Base-by-base conservation (phyloP, 2,113 vertebrate species). In the Riparia riparia region DNA sequence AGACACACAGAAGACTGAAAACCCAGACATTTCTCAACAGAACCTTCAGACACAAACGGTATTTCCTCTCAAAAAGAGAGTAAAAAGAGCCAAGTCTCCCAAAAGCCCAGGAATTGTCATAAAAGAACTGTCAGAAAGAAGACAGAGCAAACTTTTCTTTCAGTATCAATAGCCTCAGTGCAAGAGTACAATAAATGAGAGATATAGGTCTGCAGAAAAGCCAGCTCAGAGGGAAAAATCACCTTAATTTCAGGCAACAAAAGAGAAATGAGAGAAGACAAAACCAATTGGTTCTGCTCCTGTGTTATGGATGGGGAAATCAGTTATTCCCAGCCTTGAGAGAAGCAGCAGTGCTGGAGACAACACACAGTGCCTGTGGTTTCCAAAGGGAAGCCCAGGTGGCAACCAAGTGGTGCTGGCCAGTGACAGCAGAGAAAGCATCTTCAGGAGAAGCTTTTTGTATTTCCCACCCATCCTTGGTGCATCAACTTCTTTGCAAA, bases 161-260 rank as follows among this genome's bases (percentile, higher is more conserved):
- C 28, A 10, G 26, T 50, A 84, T 80, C 44, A 60, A 68, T 12
- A 63, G 50, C 50, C 71, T 71, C 56, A 49, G 3, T 50, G 49
- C 66, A 57, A 44, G 82, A 78, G 32, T 14, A 74, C 68, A 66
- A 81, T 61, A 80, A 94, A 91, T 73, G 86, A 95, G 51, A 88
- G 50, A 76, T 19, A 74, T 0, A 72, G 34, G 56, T 58, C 63
- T 69, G 51, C 47, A 71, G 3, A 69, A 79, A 61, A 93, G 78
- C 16, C 50, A 42, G 39, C 65, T 89, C 34, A 53, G 71, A 49
- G 44, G 45, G 71, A 79, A 81, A 84, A 93, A 93, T 60, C 71
- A 86, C 82, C 65, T 82, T 94, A 39, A 73, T 94, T 95, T 93
- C 79, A 91, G 54, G 51, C 60, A 92, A 70, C 44, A 39, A 28